Conservation (phyloP, 2,888 invertebrate species). For the Eristalis tenax region DNA sequence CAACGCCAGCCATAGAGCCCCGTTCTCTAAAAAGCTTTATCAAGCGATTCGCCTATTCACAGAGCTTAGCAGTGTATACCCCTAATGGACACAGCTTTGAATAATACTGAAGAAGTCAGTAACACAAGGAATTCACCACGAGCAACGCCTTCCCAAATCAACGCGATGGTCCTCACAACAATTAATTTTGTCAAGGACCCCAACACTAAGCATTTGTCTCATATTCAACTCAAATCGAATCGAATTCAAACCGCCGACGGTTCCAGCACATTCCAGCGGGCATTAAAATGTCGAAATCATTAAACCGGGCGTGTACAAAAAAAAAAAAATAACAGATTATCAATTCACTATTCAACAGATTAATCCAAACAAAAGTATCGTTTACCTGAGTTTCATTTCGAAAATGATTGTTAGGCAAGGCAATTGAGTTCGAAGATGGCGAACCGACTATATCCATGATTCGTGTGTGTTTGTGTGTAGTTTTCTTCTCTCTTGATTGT, state of each 20-base stretch:
- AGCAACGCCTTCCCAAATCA: no score
- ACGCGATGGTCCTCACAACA: no score
- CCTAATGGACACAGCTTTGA: no score
- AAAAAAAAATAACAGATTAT: neutral
- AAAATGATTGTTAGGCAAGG: constrained; percentile 81
- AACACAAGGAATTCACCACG: no score
- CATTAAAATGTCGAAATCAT: neutral
- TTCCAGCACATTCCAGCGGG: neutral
- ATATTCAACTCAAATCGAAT: neutral
- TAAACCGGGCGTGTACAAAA: neutral
- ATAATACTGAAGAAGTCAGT: no score
- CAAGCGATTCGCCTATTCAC: no score
- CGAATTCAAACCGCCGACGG: neutral
- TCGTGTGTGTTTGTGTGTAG: constrained; percentile 53
- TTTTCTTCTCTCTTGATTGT: neutral
- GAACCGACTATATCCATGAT: constrained; percentile 80
- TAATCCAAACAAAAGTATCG: neutral
- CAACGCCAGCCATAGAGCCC: no score
- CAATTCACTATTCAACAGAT: neutral
- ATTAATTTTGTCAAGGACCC: neutral
- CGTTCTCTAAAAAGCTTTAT: no score
- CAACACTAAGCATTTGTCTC: neutral
- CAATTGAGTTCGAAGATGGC: constrained; percentile 78
- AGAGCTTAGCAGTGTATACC: no score
- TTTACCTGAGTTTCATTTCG: constrained; percentile 80